Evolutionary conservation across 2,113 vertebrate species (phyloP).

Genomic region (Pagrus major): DNA sequence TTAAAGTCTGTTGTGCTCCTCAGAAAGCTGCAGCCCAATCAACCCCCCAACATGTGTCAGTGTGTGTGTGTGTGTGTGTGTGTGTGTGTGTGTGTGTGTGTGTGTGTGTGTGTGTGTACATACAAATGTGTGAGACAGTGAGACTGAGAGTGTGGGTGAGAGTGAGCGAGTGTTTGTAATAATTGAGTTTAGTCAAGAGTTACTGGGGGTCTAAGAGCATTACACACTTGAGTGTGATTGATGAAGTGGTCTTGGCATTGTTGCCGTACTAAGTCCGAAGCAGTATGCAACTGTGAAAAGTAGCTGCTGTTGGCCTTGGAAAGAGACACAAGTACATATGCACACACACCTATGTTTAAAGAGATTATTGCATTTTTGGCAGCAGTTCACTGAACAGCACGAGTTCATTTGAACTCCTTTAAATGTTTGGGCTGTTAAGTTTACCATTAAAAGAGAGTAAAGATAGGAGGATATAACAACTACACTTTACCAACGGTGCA

Average conservation of each 20-base stretch:
- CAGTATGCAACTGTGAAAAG: conserved; percentile 6
- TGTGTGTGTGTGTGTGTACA: neutral
- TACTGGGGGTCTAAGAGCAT: conserved; percentile 52
- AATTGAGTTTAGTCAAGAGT: conserved; percentile 64
- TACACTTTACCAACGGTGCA: neutral
- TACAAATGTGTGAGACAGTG: neutral
- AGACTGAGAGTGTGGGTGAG: conserved; percentile 14
- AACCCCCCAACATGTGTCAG: conserved; percentile 14
- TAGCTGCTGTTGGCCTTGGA: conserved; percentile 1
- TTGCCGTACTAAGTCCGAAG: conserved; percentile 35
- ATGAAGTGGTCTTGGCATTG: conserved; percentile 58
- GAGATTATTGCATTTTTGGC: conserved; percentile 11
- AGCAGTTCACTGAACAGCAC: conserved; percentile 30
- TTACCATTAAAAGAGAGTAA: neutral
- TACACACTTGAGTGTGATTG: conserved; percentile 55
- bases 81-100: neutral
- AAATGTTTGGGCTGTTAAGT: conserved; percentile 5
- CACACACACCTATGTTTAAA: neutral
- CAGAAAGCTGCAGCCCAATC: conserved; percentile 57
- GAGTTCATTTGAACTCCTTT: neutral
- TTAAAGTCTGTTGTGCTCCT: conserved; percentile 51
- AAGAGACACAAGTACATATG: neutral
- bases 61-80: conserved; percentile 14
- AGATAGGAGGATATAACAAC: neutral
- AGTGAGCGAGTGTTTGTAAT: conserved; percentile 49